A percentile compares a stretch with the other conserved stretches of the same genome.
Conservation (phyloP, 2,113 vertebrate species). For the Colossoma macropomum region DNA sequence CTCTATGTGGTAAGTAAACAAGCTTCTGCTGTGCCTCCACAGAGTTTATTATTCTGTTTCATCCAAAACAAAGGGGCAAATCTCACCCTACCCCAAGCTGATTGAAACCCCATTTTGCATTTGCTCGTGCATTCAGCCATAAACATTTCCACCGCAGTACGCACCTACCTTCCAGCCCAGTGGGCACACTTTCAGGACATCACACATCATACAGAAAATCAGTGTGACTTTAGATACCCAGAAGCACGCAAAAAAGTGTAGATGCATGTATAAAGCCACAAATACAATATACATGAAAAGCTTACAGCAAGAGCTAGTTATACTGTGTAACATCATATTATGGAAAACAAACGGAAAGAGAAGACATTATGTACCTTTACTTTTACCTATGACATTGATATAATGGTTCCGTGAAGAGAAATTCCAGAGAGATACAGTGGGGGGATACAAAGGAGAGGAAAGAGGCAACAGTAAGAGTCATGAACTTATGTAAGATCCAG, state of each 20-base stretch:
- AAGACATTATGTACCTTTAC: slow-evolving; percentile 88
- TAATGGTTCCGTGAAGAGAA: slow-evolving; percentile 84
- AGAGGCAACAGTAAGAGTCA: slow-evolving; percentile 61
- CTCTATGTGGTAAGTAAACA: too few relatives aligned
- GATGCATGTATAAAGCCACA: slow-evolving; percentile 57
- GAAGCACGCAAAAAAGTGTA: slow-evolving; percentile 43
- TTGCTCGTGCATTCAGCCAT: slow-evolving; percentile 14
- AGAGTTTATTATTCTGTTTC: slow-evolving; percentile 2
- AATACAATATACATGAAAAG: slow-evolving; percentile 49
- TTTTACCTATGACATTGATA: slow-evolving; percentile 93
- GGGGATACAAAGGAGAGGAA: slow-evolving; percentile 61
- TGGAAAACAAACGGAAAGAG: slow-evolving; percentile 74
- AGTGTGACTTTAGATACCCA: slow-evolving; percentile 39
- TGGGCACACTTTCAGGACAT: slow-evolving; percentile 37
- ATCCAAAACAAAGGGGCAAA: background rate
- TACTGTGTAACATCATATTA: slow-evolving; percentile 52
- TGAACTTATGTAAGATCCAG: slow-evolving; percentile 52
- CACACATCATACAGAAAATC: slow-evolving; percentile 46
- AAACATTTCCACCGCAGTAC: slow-evolving; percentile 47
- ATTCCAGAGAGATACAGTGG: slow-evolving; percentile 61
- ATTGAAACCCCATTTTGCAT: slow-evolving; percentile 24
- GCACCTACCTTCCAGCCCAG: slow-evolving; percentile 75
- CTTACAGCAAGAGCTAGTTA: slow-evolving; percentile 42
- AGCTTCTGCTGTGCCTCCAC: background rate
- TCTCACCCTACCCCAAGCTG: slow-evolving; percentile 17